phyloP scores from a whole-genome alignment of 2,888 invertebrate species.

The Luperina nickerlii region DNA sequence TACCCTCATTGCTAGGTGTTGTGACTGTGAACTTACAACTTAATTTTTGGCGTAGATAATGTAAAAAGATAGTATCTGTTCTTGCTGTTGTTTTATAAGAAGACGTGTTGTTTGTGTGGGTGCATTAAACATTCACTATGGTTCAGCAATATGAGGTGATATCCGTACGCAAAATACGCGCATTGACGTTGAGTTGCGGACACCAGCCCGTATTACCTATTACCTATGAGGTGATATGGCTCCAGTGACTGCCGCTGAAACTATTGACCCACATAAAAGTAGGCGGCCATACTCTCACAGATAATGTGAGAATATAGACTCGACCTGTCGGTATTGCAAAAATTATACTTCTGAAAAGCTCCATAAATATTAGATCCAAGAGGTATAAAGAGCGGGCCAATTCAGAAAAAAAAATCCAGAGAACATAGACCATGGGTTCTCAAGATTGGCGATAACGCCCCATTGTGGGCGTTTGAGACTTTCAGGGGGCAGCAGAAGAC shows the following conservation, averaged over 20 bases:
- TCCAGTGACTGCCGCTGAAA: background rate
- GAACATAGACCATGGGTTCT: background rate
- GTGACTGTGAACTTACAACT: conserved; percentile 36
- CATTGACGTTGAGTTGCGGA: too few relatives aligned
- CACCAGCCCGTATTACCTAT: too few relatives aligned
- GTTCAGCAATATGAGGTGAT: background rate
- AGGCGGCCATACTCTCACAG: background rate
- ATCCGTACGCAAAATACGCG: too few relatives aligned
- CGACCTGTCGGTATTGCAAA: background rate
- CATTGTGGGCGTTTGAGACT: background rate
- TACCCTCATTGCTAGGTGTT: conserved; percentile 24
- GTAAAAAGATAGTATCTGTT: background rate
- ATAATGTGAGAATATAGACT: background rate
- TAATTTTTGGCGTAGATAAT: background rate
- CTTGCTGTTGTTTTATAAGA: background rate
- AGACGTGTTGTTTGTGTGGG: background rate
- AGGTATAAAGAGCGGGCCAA: too few relatives aligned
- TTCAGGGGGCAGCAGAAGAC: background rate
- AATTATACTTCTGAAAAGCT: background rate
- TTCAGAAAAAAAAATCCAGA: too few relatives aligned
- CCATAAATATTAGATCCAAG: too few relatives aligned
- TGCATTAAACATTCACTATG: background rate
- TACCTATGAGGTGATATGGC: too few relatives aligned
- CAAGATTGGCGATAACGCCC: background rate
- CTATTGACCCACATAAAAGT: background rate